phyloP scores from a whole-genome alignment of 2,888 invertebrate species.

The Pristionchus entomophagus region DNA sequence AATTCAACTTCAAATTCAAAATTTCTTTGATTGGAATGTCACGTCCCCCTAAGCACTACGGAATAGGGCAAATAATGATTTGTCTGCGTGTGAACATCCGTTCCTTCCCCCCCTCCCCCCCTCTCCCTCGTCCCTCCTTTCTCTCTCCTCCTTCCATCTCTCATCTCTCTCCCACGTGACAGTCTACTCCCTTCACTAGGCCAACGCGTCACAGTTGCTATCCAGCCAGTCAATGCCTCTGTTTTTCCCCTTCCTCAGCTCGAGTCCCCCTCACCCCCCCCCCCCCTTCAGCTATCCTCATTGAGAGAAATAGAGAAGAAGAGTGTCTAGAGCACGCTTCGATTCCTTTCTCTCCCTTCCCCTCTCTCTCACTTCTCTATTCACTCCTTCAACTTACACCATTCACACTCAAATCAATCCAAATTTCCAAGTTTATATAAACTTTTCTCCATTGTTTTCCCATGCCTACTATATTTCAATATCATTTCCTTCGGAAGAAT shows the following conservation, averaged over 20 bases:
- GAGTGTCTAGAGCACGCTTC: conserved; percentile 1
- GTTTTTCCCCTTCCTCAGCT: neutral
- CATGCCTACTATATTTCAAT: no score
- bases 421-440: neutral
- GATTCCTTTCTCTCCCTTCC: conserved; percentile 18
- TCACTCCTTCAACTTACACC: conserved; percentile 1
- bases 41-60: no score
- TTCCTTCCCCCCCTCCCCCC: neutral
- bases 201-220: neutral
- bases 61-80: no score
- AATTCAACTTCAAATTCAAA: no score
- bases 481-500: neutral
- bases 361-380: neutral
- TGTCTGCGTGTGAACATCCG: no score
- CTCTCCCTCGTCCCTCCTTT: neutral
- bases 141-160: neutral
- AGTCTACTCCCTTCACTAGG: neutral
- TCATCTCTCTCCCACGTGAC: neutral
- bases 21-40: neutral
- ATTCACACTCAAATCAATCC: conserved; percentile 19
- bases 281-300: neutral
- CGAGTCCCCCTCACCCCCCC: neutral
- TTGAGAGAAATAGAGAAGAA: conserved; percentile 26
- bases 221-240: neutral
- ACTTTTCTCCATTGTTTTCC: neutral